phyloP scores from a whole-genome alignment of 2,888 invertebrate species.

The Tridacna crocea region DNA sequence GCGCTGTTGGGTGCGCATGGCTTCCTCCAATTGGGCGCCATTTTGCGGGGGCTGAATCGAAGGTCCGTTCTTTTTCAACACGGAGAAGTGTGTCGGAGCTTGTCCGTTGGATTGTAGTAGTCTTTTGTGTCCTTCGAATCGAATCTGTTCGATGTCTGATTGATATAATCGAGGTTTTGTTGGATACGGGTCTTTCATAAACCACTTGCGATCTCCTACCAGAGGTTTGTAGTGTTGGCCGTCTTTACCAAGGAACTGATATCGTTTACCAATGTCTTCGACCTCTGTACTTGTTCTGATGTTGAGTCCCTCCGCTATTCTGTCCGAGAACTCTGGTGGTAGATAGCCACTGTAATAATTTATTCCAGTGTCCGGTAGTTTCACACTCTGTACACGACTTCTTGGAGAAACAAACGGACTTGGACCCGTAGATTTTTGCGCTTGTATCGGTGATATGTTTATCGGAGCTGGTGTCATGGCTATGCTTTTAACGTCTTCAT shows the following conservation, averaged over 20 bases:
- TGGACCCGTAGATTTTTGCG: neutral
- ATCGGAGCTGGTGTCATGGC: neutral
- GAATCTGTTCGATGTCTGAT: conserved; percentile 52
- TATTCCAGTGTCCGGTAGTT: conserved; percentile 32
- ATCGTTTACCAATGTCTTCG: neutral
- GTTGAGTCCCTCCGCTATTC: conserved; percentile 39
- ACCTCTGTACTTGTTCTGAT: neutral
- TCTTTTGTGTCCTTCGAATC: conserved; percentile 50
- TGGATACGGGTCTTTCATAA: conserved; percentile 47
- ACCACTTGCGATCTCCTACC: conserved; percentile 49
- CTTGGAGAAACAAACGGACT: conserved; percentile 8
- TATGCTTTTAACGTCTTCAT: neutral
- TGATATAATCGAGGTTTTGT: conserved; percentile 33
- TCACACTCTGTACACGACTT: neutral
- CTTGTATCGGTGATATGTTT: neutral
- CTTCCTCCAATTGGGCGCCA: conserved; percentile 45
- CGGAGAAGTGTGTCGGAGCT: conserved; percentile 49
- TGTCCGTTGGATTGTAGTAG: conserved; percentile 49
- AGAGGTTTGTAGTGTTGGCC: conserved; percentile 48
- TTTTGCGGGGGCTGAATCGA: conserved; percentile 27
- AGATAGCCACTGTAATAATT: conserved; percentile 58
- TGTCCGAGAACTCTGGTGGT: conserved; percentile 48
- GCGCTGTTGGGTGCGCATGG: conserved; percentile 27
- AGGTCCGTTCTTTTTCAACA: conserved; percentile 43
- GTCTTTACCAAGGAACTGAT: conserved; percentile 6